Evolutionary conservation across 2,113 vertebrate species (phyloP), one percentile per base, ranked within the genome.

Genomic region (Guaruba guarouba): DNA sequence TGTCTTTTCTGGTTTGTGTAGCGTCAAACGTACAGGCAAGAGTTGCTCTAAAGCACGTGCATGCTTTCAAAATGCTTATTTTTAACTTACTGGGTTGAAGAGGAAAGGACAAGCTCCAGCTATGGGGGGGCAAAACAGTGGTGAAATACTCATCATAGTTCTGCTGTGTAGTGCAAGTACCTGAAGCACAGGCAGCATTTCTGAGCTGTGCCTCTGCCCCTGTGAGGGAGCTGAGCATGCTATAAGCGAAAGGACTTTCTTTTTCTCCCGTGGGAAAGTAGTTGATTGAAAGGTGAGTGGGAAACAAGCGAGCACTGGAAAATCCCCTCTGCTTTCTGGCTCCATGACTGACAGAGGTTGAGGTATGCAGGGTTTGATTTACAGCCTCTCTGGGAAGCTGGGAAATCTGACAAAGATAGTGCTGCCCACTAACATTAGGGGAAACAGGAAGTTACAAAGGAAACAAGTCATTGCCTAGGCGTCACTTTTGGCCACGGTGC

Each of bases 371-470:
- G 44, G 92, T 59, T 94, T 68, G 62, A 41, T 90, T 92, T 93
- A 61, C 19, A 67, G 23, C 25, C 83, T 79, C 55, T 48, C 66
- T 35, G 93, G 85, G 74, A 94, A 88, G 82, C 22, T 76, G 96
- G 95, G 97, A 96, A 90, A 59, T 95, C 15, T 94, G 89, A 95
- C 93, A 39, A 3, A 96, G 95, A 83, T 2, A 48, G 75, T 2
- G 78, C 92, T 92, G 95, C 93, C 92, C 63, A 33, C 67, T 49
- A 37, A 10, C 79, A 20, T 37, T 20, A 76, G 91, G 91, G 94
- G 96, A 29, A 96, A 70, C 93, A 96, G 97, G 97, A 97, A 97
- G 97, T 37, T n/a, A 9, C 91, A 88, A 19, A 97, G 97, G 97
- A 97, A 97, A 90, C 95, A 59, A 96, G 97, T 96, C 96, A 96